Evolutionary conservation across 2,797 vertebrate species (phyloP), one percentile per base, ranked within the genome.

Genomic region (Hephaestus fuliginosus): DNA sequence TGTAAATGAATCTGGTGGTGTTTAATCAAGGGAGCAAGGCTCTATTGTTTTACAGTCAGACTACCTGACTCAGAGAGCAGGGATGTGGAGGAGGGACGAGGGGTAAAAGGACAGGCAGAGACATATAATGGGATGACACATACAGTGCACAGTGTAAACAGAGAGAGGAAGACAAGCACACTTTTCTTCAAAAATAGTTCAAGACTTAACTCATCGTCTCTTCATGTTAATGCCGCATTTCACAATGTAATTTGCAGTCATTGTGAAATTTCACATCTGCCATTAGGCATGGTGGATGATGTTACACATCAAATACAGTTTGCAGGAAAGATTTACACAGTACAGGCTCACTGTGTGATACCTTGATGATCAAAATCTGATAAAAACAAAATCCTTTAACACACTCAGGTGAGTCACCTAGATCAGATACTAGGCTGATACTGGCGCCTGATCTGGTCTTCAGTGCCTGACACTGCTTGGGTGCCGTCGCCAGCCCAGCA

Each of bases 221-320:
- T 68, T 71, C 58, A 78, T 69, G 63, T 86, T 82, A 81, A 84
- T 77, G 58, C 69, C 71, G 78, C 76, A 84, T 85, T 76, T 43
- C 55, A 70, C 36, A 3, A 22, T 62, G 73, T 74, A 22, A 88
- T 86, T 78, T 83, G 46, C 65, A 71, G 61, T 70, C 67, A 74
- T 28, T 61, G 58, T 70, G 68, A 85, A 82, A 84, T 79, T 84
- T 85, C 85, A 65, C 57, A n/a, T 82, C 84, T 56, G 36, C 80
- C 70, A 70, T 80, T 65, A 66, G 20, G 57, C 55, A 41, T 30
- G 64, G 48, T 15, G 33, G 80, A 78, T 78, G 71, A 83, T 78
- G 81, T 86, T 74, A 78, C 73, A 48, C 49, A 89, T 81, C 67
- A 80, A 81, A 91, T 86, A 75, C 73, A 78, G 85, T 89, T 88